Percentiles rank a stretch among this genome's conserved stretches.
Evolutionary conservation across 2,888 invertebrate genomes (phyloP).

Genomic region (Uropetala carovei): DNA sequence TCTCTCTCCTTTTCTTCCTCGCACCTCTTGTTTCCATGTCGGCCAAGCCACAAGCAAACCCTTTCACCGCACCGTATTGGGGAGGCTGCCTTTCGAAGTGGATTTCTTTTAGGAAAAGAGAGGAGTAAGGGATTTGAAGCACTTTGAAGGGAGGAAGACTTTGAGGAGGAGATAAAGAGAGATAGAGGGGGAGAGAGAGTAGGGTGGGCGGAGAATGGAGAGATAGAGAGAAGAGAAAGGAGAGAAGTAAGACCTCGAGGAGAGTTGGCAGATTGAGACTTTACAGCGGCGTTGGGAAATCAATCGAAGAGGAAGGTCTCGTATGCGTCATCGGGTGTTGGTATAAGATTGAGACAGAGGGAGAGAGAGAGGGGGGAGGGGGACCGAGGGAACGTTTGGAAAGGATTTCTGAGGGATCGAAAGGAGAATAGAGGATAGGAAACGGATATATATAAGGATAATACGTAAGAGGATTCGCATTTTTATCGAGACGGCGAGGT

Average conservation of each 20-base stretch:
- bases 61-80: slow-evolving; percentile 42
- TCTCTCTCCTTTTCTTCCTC: neutral
- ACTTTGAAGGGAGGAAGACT: neutral
- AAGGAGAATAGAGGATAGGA: neutral
- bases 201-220: neutral
- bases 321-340: slow-evolving; percentile 21
- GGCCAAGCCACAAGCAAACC: slow-evolving; percentile 20
- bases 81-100: slow-evolving; percentile 12
- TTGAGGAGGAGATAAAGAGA: neutral
- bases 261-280: slow-evolving; percentile 55
- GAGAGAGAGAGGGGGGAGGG: neutral
- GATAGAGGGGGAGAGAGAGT: neutral
- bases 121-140: neutral
- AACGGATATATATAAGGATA: neutral
- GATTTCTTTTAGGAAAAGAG: neutral
- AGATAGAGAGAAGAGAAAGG: neutral
- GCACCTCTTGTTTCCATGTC: neutral
- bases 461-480: neutral
- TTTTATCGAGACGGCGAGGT: neutral
- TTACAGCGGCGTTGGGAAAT: slow-evolving; percentile 41
- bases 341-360: neutral
- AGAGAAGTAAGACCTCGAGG: neutral
- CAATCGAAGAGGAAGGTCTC: slow-evolving; percentile 32
- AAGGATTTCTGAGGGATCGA: slow-evolving; percentile 13
- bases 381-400: neutral